phyloP scores from a whole-genome alignment of 2,797 vertebrate species.

The Pseudopleuronectes americanus region DNA sequence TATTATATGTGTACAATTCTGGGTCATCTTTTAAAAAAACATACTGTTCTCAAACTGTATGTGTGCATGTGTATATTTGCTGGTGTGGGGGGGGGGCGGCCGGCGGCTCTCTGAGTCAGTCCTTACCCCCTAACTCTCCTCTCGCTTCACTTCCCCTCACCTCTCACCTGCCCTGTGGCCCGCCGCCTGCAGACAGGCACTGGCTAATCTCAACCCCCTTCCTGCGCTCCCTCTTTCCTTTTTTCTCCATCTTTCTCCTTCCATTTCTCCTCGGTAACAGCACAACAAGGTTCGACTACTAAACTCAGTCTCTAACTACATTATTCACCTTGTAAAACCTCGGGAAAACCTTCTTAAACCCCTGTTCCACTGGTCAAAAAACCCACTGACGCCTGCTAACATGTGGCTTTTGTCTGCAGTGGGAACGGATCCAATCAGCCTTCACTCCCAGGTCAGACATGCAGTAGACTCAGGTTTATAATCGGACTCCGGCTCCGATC shows the following conservation, averaged over 20 bases:
- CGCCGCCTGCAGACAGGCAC: constrained; percentile 60
- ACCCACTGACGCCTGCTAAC: too few species aligned
- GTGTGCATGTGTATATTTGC: constrained; percentile 32
- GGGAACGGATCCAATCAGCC: too few species aligned
- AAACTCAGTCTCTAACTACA: constrained; percentile 36
- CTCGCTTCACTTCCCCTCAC: constrained; percentile 71
- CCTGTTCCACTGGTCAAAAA: neutral
- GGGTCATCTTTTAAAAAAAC: constrained; percentile 19
- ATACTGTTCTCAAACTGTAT: constrained; percentile 11
- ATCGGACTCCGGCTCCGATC: too few species aligned
- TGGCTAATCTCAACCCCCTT: constrained; percentile 51
- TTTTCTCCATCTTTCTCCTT: constrained; percentile 5
- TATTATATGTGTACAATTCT: neutral
- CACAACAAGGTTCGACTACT: constrained; percentile 45
- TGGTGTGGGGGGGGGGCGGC: constrained; percentile 28
- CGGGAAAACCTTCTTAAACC: constrained; percentile 14
- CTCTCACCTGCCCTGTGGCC: constrained; percentile 78
- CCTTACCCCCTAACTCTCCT: constrained; percentile 33
- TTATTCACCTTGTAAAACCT: constrained; percentile 15
- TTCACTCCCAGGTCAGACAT: neutral
- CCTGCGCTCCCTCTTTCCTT: neutral
- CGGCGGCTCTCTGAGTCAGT: constrained; percentile 66
- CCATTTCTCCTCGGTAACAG: constrained; percentile 35
- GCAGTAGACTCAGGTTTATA: too few species aligned
- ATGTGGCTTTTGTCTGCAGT: too few species aligned